These are phyloP conservation scores for Falco cherrug DNA, from an alignment of 2,797 vertebrate genomes.

Conservation along the genomic window DNA sequence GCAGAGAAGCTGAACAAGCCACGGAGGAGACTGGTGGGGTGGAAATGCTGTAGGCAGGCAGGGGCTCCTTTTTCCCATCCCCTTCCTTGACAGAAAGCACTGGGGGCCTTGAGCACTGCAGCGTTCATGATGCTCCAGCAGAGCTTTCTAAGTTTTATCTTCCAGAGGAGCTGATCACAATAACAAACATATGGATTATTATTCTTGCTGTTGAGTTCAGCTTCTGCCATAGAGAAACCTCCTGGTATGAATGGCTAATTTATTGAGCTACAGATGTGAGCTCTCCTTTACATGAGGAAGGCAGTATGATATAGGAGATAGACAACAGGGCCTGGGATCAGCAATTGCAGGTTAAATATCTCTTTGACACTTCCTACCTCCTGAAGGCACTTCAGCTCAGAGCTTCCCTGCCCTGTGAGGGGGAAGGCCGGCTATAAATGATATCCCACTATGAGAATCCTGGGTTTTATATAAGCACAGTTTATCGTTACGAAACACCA, in stretches of 20 bases:
- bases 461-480: not conserved
- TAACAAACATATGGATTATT: constrained; percentile 55
- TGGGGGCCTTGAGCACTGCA: not conserved
- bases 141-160: not conserved
- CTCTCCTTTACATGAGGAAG: not conserved
- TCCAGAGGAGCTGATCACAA: constrained; percentile 35
- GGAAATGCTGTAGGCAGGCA: not conserved
- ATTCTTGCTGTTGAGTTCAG: constrained; percentile 33
- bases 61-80: not conserved
- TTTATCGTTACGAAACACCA: not conserved
- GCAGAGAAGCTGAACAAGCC: constrained; percentile 25
- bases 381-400: not conserved
- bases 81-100: not conserved
- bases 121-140: not conserved
- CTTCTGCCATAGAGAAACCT: constrained; percentile 32
- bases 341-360: not conserved
- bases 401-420: not conserved
- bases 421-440: not conserved
- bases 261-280: constrained; percentile 36
- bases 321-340: not conserved
- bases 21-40: not conserved
- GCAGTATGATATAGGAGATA: not conserved
- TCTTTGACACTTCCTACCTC: not conserved
- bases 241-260: constrained; percentile 30
- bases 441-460: not conserved